Percentiles rank a stretch among this genome's conserved stretches.
phyloP scores from a whole-genome alignment of 1,140 invertebrate genomes.

The Andrena cerasifolii region DNA sequence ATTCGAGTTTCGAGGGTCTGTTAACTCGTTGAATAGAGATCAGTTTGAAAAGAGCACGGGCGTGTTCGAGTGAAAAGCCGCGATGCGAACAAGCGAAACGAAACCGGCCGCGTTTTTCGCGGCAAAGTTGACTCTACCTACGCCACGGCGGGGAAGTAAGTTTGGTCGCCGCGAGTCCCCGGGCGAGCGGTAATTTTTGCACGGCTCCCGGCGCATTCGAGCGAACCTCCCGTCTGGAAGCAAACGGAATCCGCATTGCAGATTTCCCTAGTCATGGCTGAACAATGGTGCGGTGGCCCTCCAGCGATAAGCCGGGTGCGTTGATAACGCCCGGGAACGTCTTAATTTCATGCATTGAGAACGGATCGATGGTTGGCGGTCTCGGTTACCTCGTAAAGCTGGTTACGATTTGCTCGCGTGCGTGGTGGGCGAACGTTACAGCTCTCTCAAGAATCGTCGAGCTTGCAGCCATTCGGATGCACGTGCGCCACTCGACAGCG shows the following conservation, averaged over 20 bases:
- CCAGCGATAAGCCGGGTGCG: slow-evolving; percentile 17
- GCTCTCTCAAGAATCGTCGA: slow-evolving; percentile 36
- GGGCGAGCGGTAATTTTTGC: slow-evolving; percentile 23
- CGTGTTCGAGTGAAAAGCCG: no score
- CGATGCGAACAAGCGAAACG: no score
- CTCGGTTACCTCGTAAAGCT: slow-evolving; percentile 45
- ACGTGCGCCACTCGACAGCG: not conserved
- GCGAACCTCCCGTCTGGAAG: not conserved
- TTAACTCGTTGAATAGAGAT: no score
- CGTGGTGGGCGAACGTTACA: slow-evolving; percentile 36
- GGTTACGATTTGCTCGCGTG: slow-evolving; percentile 54
- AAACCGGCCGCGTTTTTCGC: no score
- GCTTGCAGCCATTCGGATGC: slow-evolving; percentile 7
- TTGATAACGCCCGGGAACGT: slow-evolving; percentile 44
- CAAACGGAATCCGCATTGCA: slow-evolving; percentile 49
- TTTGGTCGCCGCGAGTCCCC: slow-evolving; percentile 4
- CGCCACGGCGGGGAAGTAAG: no score
- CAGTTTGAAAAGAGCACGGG: no score
- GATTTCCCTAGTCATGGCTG: slow-evolving; percentile 29
- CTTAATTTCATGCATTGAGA: slow-evolving; percentile 66
- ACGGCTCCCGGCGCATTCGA: no score
- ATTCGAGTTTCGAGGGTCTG: no score
- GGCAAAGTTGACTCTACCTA: slow-evolving; percentile 4
- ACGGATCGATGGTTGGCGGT: slow-evolving; percentile 52
- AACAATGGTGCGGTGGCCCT: not conserved